Percentiles rank a stretch among this genome's conserved stretches.
phyloP scores from a whole-genome alignment of 2,113 vertebrate species.

The Aldabrachelys gigantea region DNA sequence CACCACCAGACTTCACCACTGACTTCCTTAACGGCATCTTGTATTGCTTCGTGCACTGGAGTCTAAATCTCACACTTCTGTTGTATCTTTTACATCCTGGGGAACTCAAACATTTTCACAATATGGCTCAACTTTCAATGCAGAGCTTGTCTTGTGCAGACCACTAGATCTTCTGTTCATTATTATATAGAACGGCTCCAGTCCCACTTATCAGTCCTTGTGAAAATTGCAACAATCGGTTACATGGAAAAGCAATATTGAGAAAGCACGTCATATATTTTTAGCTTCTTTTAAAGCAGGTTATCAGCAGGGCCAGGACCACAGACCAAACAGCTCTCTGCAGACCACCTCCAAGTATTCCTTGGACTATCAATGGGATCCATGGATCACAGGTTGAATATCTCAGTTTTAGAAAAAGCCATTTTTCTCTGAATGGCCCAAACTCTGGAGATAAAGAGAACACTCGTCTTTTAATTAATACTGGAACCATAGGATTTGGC shows the following conservation, averaged over 20 bases:
- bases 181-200: background rate
- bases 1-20: background rate
- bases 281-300: slow-evolving; percentile 19
- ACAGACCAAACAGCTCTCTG: background rate
- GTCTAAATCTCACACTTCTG: background rate
- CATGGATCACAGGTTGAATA: background rate
- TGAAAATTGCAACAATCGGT: slow-evolving; percentile 2
- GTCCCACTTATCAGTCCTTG: background rate
- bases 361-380: background rate
- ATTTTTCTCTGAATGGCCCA: background rate
- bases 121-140: background rate
- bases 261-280: slow-evolving; percentile 14
- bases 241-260: background rate
- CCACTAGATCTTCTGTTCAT: background rate
- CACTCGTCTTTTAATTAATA: background rate
- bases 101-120: background rate
- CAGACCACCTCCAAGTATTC: background rate
- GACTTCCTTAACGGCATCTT: background rate
- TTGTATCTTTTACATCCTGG: background rate
- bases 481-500: background rate
- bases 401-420: background rate
- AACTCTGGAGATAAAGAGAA: background rate
- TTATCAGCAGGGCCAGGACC: slow-evolving; percentile 22
- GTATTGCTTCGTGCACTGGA: background rate
- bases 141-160: background rate